phyloP scores from a whole-genome alignment of 2,113 vertebrate genomes.

The Phasianus colchicus region DNA sequence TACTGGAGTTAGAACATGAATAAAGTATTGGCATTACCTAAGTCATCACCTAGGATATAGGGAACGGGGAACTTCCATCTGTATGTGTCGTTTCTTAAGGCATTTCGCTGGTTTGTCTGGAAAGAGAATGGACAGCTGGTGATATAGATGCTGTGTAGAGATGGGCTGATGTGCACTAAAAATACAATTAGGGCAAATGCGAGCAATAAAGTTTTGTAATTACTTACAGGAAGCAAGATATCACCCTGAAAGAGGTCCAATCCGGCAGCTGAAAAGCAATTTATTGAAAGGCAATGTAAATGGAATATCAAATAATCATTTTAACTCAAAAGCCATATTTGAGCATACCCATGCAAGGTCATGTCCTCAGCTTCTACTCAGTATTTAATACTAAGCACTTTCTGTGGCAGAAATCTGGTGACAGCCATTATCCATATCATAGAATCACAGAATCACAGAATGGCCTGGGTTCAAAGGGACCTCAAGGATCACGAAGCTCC shows the following conservation, averaged over 20 bases:
- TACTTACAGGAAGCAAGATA: conserved; percentile 83
- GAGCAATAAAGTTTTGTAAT: neutral
- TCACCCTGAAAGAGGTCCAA: conserved; percentile 88
- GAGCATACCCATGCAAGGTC: neutral
- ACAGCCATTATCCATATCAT: neutral
- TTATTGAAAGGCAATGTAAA: neutral
- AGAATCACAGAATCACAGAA: too few relatives aligned
- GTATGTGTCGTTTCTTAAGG: conserved; percentile 73
- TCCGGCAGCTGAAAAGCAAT: conserved; percentile 78
- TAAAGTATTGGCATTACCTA: conserved; percentile 78
- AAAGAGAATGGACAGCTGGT: conserved; percentile 36
- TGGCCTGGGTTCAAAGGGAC: too few relatives aligned
- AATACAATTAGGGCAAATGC: neutral
- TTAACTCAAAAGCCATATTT: neutral
- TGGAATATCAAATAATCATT: neutral
- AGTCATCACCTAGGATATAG: conserved; percentile 88
- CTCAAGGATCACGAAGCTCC: too few relatives aligned
- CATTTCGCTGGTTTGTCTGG: conserved; percentile 78
- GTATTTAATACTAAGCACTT: neutral
- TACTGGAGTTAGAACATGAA: neutral
- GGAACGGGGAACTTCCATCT: conserved; percentile 91
- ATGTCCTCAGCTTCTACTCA: neutral
- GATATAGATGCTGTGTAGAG: neutral
- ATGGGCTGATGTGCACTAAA: neutral
- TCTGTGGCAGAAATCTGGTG: neutral